These are phyloP conservation scores for Neosalanx taihuensis DNA, from an alignment of 2,797 vertebrate genomes.

Conservation along the genomic window DNA sequence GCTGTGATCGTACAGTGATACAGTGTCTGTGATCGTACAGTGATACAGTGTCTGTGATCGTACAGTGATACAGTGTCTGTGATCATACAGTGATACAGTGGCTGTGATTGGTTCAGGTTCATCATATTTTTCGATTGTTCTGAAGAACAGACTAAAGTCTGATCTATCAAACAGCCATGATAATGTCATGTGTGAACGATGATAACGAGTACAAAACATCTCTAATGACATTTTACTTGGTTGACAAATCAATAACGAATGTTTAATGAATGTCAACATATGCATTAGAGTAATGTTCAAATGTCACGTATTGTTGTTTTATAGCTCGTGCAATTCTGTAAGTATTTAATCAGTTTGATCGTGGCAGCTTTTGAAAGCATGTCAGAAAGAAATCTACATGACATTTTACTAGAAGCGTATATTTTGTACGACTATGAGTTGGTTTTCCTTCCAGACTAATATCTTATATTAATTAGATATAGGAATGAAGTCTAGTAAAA, in stretches of 20 bases:
- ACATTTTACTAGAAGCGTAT: background rate
- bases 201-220: background rate
- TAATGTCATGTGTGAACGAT: background rate
- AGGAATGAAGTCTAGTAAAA: no score
- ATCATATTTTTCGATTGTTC: background rate
- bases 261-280: background rate
- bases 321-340: background rate
- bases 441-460: no score
- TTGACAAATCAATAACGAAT: background rate
- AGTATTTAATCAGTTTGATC: background rate
- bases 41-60: background rate
- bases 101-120: background rate
- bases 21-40: background rate
- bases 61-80: background rate
- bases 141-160: background rate
- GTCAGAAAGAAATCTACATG: constrained; percentile 1
- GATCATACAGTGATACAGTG: background rate
- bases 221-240: background rate
- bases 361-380: background rate
- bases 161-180: background rate
- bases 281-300: background rate
- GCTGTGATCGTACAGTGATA: background rate
- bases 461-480: no score
- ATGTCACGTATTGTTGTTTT: background rate
- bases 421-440: no score